These are phyloP conservation scores for Nautilus pompilius DNA, from an alignment of 1,140 invertebrate genomes.

Conservation along the genomic window DNA sequence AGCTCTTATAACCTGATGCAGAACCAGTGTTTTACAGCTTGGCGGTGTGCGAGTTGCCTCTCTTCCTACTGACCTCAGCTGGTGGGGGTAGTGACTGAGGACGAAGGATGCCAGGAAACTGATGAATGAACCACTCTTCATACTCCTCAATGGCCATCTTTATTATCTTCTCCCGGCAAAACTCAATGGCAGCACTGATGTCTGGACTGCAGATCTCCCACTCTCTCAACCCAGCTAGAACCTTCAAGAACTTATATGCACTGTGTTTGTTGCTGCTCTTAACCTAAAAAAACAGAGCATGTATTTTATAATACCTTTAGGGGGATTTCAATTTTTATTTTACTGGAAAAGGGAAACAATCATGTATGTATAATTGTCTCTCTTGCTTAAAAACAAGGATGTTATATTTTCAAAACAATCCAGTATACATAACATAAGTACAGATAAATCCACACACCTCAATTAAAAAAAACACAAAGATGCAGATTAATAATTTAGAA, in stretches of 20 bases:
- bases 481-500: no score
- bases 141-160: conserved; percentile 52
- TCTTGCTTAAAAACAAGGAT: no score
- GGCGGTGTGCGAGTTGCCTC: not conserved
- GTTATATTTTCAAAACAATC: no score
- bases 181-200: conserved; percentile 52
- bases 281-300: conserved; percentile 32
- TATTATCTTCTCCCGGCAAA: conserved; percentile 51
- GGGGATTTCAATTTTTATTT: not conserved
- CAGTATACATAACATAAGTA: no score
- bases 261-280: conserved; percentile 44
- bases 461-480: no score
- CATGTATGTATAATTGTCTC: no score
- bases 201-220: conserved; percentile 56
- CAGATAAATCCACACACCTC: no score
- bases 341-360: no score
- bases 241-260: conserved; percentile 46
- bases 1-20: no score
- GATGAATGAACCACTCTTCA: conserved; percentile 49
- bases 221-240: conserved; percentile 38
- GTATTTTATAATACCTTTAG: not conserved
- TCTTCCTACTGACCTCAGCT: not conserved
- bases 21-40: no score
- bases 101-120: conserved; percentile 42
- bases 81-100: conserved; percentile 46